Base-by-base conservation (phyloP, 2,888 invertebrate species). In the Nymphalis polychloros region DNA sequence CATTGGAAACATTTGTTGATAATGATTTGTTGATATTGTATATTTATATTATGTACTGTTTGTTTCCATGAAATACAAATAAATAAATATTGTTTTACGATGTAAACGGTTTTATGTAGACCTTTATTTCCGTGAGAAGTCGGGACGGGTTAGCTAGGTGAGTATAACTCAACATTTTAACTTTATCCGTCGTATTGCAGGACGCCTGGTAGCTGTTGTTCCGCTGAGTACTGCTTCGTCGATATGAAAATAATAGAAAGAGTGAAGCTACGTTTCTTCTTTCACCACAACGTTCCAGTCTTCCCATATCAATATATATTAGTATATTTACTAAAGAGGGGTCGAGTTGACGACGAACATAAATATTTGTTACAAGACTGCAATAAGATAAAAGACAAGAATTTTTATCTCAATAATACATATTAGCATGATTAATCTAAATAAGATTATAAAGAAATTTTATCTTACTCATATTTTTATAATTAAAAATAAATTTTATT, bases 241-340 rank as follows among this genome's bases (percentile, higher is more conserved):
- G 92, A 92, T 74, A 90, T 92, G 90, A 92, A 91, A 73, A 86
- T 92, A 46, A 92, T 92, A 62, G 91, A 92, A 75, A 77, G 90
- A 60, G 89, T 92, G 6, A 92, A 91, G 70, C 81, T 92, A 10
- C 81, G 87, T 1, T 92, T 92, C 75, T 92, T 92, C 76, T 86
- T 90, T 19, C 88, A 88, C 17, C 92, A 92, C 78, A 87, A 90
- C 68, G 92, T 92, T 4, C 92, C 92, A 0, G 92, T 92, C 2
- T 90, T 89, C 72, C 92, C 92, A 0, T 92, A 92, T 75, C 92
- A 92, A 73, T 92, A 90, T 72, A 89, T 92, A 41, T 76, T 92
- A 47, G 87, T 92, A 8, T 89, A 88, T 70, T 80, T 92, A 19
- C 78, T 92, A 57, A 91, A 89, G 70, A 79, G 89, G 57, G 92